Conservation (phyloP, 2,113 vertebrate species). For the Hassar affinis region DNA sequence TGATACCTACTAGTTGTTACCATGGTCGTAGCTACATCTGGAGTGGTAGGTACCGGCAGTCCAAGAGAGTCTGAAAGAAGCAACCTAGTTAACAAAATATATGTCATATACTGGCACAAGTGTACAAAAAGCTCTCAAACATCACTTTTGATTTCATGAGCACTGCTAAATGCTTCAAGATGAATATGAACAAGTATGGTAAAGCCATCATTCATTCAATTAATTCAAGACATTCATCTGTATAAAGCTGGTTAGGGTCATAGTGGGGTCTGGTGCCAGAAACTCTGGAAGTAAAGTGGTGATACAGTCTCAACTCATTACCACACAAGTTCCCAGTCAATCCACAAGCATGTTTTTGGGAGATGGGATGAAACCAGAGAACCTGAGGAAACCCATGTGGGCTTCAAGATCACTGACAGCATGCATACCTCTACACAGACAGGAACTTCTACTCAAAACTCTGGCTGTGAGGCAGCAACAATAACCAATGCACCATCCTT, state of each 20-base stretch:
- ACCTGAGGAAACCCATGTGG: background rate
- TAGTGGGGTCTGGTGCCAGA: background rate
- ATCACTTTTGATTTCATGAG: background rate
- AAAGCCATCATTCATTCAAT: background rate
- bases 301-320: background rate
- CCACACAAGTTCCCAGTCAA: background rate
- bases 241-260: background rate
- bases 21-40: background rate
- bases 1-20: constrained; percentile 27
- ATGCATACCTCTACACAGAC: background rate
- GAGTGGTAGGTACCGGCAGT: constrained; percentile 34
- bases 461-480: background rate
- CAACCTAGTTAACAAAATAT: background rate
- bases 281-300: background rate
- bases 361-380: background rate
- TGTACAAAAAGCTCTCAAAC: background rate
- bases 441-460: background rate
- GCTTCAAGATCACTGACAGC: background rate
- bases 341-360: background rate
- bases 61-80: constrained; percentile 63
- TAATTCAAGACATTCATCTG: background rate
- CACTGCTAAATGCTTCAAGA: background rate
- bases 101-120: background rate
- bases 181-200: background rate
- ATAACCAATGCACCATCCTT: background rate